Evolutionary conservation across 2,888 invertebrate genomes (phyloP).

Genomic region (Hypsopygia costalis): DNA sequence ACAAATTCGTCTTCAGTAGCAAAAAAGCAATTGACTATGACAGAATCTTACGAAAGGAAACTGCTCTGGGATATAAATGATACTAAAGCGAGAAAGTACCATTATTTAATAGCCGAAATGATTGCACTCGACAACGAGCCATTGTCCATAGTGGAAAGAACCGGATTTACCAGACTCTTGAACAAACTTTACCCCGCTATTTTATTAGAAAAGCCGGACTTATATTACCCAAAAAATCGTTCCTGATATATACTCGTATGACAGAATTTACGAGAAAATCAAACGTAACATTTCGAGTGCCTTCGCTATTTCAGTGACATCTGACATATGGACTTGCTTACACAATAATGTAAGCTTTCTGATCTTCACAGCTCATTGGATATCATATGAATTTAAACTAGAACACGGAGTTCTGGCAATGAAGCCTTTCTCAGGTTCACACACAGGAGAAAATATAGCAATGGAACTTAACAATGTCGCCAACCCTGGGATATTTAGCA

Average conservation of each 20-base stretch:
- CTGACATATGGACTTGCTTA: constrained; percentile 23
- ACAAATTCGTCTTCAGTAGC: too few relatives aligned
- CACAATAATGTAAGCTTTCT: constrained; percentile 21
- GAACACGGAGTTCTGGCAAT: constrained; percentile 21
- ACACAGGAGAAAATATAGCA: background rate
- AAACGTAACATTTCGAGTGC: constrained; percentile 18
- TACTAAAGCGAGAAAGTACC: background rate
- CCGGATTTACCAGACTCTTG: constrained; percentile 15
- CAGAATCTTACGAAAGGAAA: constrained; percentile 5
- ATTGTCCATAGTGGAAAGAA: constrained; percentile 14
- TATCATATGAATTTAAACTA: constrained; percentile 12
- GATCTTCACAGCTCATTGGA: constrained; percentile 17
- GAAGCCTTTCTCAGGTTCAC: constrained; percentile 9
- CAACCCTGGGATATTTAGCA: constrained; percentile 27
- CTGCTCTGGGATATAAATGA: constrained; percentile 4
- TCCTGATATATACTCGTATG: constrained; percentile 21
- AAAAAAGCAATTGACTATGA: constrained; percentile 1
- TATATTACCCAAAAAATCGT: constrained; percentile 20
- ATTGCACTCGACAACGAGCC: constrained; percentile 18
- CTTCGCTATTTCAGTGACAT: constrained; percentile 19
- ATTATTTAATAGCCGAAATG: constrained; percentile 7
- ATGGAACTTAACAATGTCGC: background rate
- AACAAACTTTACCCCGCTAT: constrained; percentile 13
- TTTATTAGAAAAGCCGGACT: constrained; percentile 20
- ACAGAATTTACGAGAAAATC: constrained; percentile 18